phyloP scores from a whole-genome alignment of 2,888 invertebrate species.

The Latrodectus hesperus region DNA sequence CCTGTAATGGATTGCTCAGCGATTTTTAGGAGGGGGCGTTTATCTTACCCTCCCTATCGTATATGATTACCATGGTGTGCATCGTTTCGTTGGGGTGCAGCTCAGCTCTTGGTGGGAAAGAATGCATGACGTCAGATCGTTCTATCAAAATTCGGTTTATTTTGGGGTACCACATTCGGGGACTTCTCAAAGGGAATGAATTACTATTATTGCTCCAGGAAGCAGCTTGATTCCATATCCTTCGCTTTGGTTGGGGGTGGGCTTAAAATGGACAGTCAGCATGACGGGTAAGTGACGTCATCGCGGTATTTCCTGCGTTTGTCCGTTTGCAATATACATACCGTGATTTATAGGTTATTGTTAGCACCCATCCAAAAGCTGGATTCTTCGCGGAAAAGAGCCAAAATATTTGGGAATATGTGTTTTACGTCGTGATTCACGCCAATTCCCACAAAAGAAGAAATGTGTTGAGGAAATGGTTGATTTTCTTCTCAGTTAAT shows the following conservation, averaged over 20 bases:
- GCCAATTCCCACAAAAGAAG: no score
- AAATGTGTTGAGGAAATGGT: no score
- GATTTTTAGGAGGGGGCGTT: no score
- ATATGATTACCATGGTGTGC: not conserved
- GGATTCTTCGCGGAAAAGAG: not conserved
- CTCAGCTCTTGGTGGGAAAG: not conserved
- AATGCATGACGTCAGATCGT: constrained; percentile 44
- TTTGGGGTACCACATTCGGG: constrained; percentile 14
- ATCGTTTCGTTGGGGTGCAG: constrained; percentile 11
- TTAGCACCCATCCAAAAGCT: not conserved
- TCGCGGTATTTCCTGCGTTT: constrained; percentile 52
- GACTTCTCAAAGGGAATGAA: constrained; percentile 11
- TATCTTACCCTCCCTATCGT: not conserved
- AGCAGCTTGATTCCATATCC: constrained; percentile 53
- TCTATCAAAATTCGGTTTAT: constrained; percentile 56
- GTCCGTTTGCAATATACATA: constrained; percentile 7
- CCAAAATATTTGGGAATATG: not conserved
- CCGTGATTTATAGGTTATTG: constrained; percentile 47
- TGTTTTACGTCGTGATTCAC: no score
- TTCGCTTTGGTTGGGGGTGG: constrained; percentile 20
- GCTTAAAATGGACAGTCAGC: constrained; percentile 21
- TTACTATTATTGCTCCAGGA: constrained; percentile 39
- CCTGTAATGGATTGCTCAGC: not conserved
- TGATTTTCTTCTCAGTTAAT: no score
- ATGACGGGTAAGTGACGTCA: constrained; percentile 53